These are phyloP conservation scores for Ciconia stormi DNA, from an alignment of 2,113 vertebrate genomes.

Conservation along the genomic window DNA sequence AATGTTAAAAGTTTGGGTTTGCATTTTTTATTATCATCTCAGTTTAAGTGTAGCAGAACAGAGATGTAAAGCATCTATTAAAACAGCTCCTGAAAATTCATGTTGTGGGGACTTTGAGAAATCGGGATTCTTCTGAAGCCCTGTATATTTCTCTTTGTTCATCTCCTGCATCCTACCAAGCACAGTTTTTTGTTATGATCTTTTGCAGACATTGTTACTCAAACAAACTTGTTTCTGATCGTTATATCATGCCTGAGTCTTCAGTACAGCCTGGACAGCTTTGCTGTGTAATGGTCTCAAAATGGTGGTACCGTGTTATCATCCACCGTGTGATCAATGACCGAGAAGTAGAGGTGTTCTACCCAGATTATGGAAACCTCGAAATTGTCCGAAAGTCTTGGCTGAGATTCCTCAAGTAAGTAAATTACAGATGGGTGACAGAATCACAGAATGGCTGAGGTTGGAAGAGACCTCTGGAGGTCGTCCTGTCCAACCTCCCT, in stretches of 20 bases:
- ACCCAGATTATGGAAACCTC: slow-evolving; percentile 85
- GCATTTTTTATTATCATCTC: not conserved
- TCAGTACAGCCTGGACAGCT: slow-evolving; percentile 85
- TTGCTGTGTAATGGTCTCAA: slow-evolving; percentile 80
- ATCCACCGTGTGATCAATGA: slow-evolving; percentile 81
- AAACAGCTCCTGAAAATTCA: not conserved
- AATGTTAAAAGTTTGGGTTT: not conserved
- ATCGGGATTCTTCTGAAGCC: not conserved
- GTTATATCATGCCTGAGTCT: slow-evolving; percentile 81
- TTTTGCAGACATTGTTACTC: slow-evolving; percentile 84
- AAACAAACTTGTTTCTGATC: slow-evolving; percentile 77
- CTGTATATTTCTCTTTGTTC: not conserved
- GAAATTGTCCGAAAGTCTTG: slow-evolving; percentile 70
- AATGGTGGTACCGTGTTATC: slow-evolving; percentile 91
- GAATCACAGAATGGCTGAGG: rapidly evolving
- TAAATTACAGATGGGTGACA: not conserved
- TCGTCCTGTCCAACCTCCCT: not conserved
- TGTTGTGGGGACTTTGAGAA: not conserved
- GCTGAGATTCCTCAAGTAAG: slow-evolving; percentile 93
- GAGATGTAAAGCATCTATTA: not conserved
- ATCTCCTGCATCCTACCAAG: not conserved
- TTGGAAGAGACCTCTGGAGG: not conserved
- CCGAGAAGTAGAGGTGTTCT: slow-evolving; percentile 87
- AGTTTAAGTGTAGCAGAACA: not conserved
- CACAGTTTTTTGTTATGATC: not conserved